A percentile compares a stretch with the other conserved stretches of the same genome.
These are phyloP conservation scores for Xestia xanthographa DNA, from an alignment of 2,888 invertebrate genomes.

Conservation along the genomic window DNA sequence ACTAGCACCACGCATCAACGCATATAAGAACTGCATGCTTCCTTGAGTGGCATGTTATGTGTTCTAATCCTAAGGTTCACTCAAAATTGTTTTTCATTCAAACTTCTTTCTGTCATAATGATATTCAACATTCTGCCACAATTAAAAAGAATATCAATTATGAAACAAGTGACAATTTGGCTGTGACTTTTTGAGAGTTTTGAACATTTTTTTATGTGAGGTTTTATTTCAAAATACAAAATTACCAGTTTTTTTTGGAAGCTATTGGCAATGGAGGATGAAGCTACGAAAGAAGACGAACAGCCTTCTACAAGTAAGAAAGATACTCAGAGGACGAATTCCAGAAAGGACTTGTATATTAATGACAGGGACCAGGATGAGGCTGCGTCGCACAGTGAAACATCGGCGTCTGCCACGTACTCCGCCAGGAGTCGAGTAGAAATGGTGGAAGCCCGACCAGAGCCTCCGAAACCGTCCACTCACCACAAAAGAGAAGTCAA, in stretches of 20 bases:
- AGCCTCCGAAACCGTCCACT: slow-evolving; percentile 51
- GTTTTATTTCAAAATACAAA: slow-evolving; percentile 69
- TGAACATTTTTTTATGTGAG: slow-evolving; percentile 44
- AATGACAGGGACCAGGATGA: slow-evolving; percentile 61
- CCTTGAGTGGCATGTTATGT: not conserved
- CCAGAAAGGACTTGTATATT: slow-evolving; percentile 58
- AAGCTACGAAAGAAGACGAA: slow-evolving; percentile 68
- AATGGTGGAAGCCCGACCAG: slow-evolving; percentile 60
- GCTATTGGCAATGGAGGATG: slow-evolving; percentile 76
- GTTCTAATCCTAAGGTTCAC: not conserved
- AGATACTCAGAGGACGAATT: slow-evolving; percentile 63
- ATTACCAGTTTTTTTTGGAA: slow-evolving; percentile 76
- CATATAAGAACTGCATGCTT: not conserved
- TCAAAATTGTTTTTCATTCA: not conserved
- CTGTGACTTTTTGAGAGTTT: slow-evolving; percentile 45
- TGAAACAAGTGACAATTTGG: slow-evolving; percentile 62
- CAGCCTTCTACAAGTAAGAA: slow-evolving; percentile 75
- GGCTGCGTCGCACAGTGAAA: slow-evolving; percentile 65
- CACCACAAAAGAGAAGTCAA: slow-evolving; percentile 61
- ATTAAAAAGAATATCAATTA: slow-evolving; percentile 45
- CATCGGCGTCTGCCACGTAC: slow-evolving; percentile 66
- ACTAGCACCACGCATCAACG: not conserved
- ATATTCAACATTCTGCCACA: slow-evolving; percentile 23
- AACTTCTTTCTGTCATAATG: slow-evolving; percentile 32
- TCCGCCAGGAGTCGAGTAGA: slow-evolving; percentile 70